These are phyloP conservation scores for Hydropsyche tenuis DNA, from an alignment of 1,140 invertebrate genomes.

Conservation along the genomic window DNA sequence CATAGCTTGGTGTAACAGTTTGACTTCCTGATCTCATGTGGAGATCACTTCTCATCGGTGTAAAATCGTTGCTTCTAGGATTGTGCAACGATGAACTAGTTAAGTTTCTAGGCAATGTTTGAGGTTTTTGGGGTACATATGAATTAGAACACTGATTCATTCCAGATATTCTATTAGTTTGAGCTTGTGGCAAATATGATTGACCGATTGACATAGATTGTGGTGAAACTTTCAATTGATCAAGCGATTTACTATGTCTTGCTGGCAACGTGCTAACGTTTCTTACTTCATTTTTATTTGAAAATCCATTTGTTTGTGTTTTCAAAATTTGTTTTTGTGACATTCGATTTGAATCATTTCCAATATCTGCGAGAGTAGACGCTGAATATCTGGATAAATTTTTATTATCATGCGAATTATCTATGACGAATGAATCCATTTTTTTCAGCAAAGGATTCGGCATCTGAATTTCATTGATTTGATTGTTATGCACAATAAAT, in stretches of 20 bases:
- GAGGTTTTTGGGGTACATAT: constrained; percentile 54
- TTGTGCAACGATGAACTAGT: constrained; percentile 53
- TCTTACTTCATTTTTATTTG: constrained; percentile 51
- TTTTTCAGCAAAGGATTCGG: constrained; percentile 52
- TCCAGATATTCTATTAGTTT: constrained; percentile 20
- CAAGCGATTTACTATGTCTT: constrained; percentile 80
- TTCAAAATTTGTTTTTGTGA: constrained; percentile 5
- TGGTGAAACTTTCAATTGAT: constrained; percentile 70
- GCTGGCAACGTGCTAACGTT: constrained; percentile 67
- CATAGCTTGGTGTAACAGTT: constrained; percentile 51
- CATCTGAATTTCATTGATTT: constrained; percentile 62
- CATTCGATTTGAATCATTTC: constrained; percentile 47
- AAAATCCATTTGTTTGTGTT: constrained; percentile 25
- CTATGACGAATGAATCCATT: constrained; percentile 56
- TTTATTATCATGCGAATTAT: constrained; percentile 58
- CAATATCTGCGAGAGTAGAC: constrained; percentile 62
- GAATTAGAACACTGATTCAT: constrained; percentile 32
- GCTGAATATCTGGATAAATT: constrained; percentile 66
- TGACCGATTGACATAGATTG: constrained; percentile 14
- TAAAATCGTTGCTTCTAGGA: constrained; percentile 42
- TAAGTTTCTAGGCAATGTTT: constrained; percentile 60
- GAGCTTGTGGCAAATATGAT: constrained; percentile 5
- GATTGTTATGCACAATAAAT: constrained; percentile 63
- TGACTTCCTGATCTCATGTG: constrained; percentile 45
- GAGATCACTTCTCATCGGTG: constrained; percentile 30